Percentiles rank a stretch among this genome's conserved stretches.
These are phyloP conservation scores for Spizella passerina DNA, from an alignment of 2,797 vertebrate species.

Conservation along the genomic window DNA sequence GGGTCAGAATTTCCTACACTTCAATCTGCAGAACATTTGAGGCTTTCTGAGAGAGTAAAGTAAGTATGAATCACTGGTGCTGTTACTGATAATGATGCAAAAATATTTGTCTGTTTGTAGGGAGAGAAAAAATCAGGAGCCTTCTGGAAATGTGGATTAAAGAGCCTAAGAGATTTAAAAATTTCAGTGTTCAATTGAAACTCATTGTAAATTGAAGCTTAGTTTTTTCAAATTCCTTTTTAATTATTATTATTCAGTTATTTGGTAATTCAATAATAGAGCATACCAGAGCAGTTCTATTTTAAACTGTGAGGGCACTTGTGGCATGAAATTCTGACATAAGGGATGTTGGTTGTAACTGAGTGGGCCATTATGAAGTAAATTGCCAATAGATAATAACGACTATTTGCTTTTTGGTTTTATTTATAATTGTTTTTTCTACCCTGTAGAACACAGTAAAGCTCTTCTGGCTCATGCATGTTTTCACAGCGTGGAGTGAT, in stretches of 20 bases:
- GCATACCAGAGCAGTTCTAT: neutral
- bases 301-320: neutral
- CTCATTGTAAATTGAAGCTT: neutral
- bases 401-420: neutral
- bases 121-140: neutral
- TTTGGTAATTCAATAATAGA: neutral
- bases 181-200: neutral
- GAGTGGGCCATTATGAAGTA: neutral
- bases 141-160: neutral
- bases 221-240: neutral
- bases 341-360: neutral
- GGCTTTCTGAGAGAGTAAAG: neutral
- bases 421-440: constrained; percentile 1
- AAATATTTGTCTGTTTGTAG: neutral
- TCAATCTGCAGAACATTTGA: neutral
- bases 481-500: constrained; percentile 28
- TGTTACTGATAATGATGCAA: neutral
- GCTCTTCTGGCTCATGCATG: neutral
- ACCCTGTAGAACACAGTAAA: constrained; percentile 6
- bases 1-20: neutral
- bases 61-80: neutral
- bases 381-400: constrained; percentile 13
- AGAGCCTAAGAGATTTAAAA: neutral
- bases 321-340: neutral
- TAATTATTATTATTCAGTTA: neutral